Percentiles rank a stretch among this genome's conserved stretches.
Evolutionary conservation across 2,113 vertebrate genomes (phyloP).

Genomic region (Pan troglodytes): NHGRI_mPanTro3-v2.1_pri NC_072412.2:105769001-105769500

Average conservation of each 20-base stretch:
- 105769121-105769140: background rate
- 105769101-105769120: background rate
- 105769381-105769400: slow-evolving; percentile 14
- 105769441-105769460: background rate
- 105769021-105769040: background rate
- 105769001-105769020: background rate
- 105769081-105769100: slow-evolving; percentile 4
- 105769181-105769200: background rate
- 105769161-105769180: background rate
- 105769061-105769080: background rate
- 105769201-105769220: background rate
- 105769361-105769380: background rate
- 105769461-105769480: background rate
- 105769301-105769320: background rate
- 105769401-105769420: background rate
- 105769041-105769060: background rate
- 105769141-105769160: background rate
- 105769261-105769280: background rate
- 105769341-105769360: background rate
- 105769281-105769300: background rate
- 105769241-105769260: background rate
- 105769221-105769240: background rate
- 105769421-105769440: background rate
- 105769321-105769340: slow-evolving; percentile 1
- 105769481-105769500: background rate